Base-by-base conservation (phyloP, 92 coral and sea anemone genomes). In the Nematostella vectensis region DNA sequence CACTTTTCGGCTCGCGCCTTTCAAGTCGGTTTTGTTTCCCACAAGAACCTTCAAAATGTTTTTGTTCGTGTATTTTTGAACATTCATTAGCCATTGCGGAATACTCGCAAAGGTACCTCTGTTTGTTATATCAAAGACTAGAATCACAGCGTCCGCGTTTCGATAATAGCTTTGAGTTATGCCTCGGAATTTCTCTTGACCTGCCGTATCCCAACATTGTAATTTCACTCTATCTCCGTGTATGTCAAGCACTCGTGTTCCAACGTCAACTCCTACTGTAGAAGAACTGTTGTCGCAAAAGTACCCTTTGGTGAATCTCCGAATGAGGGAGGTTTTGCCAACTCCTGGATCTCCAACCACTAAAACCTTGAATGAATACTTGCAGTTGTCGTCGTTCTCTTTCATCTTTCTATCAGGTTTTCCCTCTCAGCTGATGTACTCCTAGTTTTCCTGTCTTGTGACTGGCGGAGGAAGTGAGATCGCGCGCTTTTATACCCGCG, bases 131-230 rank as follows among this genome's bases (percentile, higher is more conserved):
- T 93, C 99, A 68, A 87, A 93, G n/a, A 93, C 80, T 53, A 93
- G 59, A 29, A 93, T 71, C 17, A 93, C 96, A n/a, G 99, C 99
- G 57, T 93, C 99, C 0, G 99, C 96, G 47, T 83, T 88, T 40
- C 99, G 66, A 71, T 93, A 93, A 47, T 93, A 93, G 48, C 96
- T 93, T 54, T 80, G 85, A 18, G 99, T 93, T 29, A 93, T 63
- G 1, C 93, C 77, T 47, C 82, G 83, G 55, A 87, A 87, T 66
- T 83, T 74, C 52, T 93, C 99, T 61, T 87, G 89, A 10, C 99
- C 99, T 31, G 99, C 99, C 1, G 99, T 93, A 58, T 93, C 99
- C 89, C 96, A 87, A 47, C 99, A 93, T 62, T 93, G 99, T 11
- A 93, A 72, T 59, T 86, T 93, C 27, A 93, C 91, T 53, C 75